Conservation (phyloP, 2,797 vertebrate species). For the Syndactyla subalaris region DNA sequence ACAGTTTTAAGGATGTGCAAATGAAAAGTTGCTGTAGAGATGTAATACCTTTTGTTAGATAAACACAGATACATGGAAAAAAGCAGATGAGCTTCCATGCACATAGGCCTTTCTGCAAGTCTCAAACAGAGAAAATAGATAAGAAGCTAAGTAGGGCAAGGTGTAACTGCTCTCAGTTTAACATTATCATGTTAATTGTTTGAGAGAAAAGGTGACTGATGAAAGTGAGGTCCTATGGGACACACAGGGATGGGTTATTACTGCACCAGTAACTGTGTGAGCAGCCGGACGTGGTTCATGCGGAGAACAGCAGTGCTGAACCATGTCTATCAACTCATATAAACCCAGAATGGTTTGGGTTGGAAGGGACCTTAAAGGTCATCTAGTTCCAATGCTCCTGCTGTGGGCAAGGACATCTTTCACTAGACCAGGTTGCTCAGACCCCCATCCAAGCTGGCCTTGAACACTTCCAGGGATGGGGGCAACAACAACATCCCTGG, state of each 20-base stretch:
- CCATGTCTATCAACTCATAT: not conserved
- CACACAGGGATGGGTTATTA: not conserved
- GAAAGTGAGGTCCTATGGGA: not conserved
- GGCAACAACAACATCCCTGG: not conserved
- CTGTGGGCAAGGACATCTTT: not conserved
- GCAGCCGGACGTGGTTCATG: rapidly evolving
- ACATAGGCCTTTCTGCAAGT: not conserved
- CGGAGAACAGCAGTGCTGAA: not conserved
- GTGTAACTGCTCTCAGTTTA: not conserved
- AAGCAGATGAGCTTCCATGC: not conserved
- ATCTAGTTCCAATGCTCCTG: not conserved
- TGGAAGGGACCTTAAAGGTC: not conserved
- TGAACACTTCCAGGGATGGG: not conserved
- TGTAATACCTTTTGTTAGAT: not conserved
- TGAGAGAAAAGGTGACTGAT: not conserved
- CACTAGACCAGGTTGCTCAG: not conserved
- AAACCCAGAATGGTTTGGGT: not conserved
- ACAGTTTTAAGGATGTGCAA: not conserved
- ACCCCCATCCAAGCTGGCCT: not conserved
- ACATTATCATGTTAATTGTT: not conserved
- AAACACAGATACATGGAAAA: not conserved
- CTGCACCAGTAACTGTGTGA: not conserved
- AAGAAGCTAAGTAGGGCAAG: not conserved
- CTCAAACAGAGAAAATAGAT: not conserved
- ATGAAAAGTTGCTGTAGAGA: not conserved